phyloP scores from a whole-genome alignment of 2,888 invertebrate genomes.

The Hecatera dysodea region DNA sequence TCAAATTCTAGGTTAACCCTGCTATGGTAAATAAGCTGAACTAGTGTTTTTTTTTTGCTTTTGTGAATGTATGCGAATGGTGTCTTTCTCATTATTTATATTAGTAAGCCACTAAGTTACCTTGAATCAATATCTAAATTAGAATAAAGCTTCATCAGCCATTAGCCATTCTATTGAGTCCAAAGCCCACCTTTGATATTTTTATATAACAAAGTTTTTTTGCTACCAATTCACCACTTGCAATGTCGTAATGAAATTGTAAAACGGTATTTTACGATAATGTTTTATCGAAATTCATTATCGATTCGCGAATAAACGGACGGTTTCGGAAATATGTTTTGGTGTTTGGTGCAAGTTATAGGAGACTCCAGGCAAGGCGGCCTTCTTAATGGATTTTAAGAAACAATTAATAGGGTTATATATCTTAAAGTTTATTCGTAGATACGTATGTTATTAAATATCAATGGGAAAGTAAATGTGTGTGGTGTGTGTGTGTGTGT shows the following conservation, averaged over 20 bases:
- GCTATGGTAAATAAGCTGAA: too few species aligned
- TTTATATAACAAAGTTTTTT: constrained; percentile 28
- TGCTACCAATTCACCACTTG: constrained; percentile 55
- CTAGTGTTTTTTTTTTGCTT: not conserved
- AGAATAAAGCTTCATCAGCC: constrained; percentile 28
- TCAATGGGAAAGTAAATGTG: not conserved
- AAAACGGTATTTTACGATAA: constrained; percentile 75
- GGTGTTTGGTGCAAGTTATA: constrained; percentile 49
- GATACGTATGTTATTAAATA: not conserved
- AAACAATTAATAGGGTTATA: not conserved
- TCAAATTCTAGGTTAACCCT: too few species aligned
- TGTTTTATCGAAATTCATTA: constrained; percentile 69
- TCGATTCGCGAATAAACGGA: constrained; percentile 66
- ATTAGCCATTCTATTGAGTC: constrained; percentile 17
- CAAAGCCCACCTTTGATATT: constrained; percentile 44
- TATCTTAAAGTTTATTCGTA: too few species aligned
- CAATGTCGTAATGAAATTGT: constrained; percentile 76
- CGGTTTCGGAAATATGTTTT: constrained; percentile 57
- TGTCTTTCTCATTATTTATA: too few species aligned
- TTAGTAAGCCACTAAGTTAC: too few species aligned
- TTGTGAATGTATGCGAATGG: not conserved
- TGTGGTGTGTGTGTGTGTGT: too few species aligned
- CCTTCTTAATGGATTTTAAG: not conserved
- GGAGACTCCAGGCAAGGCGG: not conserved
- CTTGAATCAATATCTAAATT: constrained; percentile 6